Conservation (phyloP, 30 jellyfish, hydroid and myxozoan genomes). For the Mastigias papua region DNA sequence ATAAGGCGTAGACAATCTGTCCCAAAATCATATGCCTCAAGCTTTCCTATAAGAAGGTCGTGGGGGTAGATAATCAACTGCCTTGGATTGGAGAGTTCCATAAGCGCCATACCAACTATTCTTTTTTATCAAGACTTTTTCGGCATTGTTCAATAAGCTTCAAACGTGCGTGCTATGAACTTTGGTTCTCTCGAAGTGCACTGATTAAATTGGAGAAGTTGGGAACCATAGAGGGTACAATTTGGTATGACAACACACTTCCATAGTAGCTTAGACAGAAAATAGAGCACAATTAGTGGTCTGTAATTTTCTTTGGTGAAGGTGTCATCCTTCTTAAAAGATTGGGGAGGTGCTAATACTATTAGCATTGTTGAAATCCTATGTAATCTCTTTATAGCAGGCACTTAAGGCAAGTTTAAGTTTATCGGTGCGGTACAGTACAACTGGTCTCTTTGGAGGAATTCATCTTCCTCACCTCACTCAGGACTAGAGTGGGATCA, state of each 20-base stretch:
- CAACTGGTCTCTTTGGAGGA: too few species aligned
- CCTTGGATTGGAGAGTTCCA: background rate
- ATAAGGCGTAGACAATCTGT: background rate
- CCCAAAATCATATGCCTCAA: background rate
- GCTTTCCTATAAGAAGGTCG: background rate
- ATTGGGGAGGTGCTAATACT: too few species aligned
- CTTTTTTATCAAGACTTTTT: background rate
- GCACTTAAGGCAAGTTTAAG: too few species aligned
- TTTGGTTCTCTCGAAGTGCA: background rate
- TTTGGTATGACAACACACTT: background rate
- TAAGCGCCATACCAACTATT: background rate
- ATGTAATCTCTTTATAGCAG: too few species aligned
- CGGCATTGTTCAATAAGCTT: background rate
- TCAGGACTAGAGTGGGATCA: too few species aligned
- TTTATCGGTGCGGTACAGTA: too few species aligned
- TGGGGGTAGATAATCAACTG: background rate
- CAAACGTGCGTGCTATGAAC: background rate
- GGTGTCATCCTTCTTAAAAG: too few species aligned
- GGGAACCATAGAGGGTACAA: slow-evolving; percentile 12
- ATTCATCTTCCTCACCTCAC: too few species aligned
- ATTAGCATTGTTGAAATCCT: too few species aligned
- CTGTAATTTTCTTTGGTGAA: too few species aligned
- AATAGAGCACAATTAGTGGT: background rate
- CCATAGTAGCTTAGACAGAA: background rate
- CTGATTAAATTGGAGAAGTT: background rate